Evolutionary conservation across 2,113 vertebrate species (phyloP).

Genomic region (Acrocephalus arundinaceus): DNA sequence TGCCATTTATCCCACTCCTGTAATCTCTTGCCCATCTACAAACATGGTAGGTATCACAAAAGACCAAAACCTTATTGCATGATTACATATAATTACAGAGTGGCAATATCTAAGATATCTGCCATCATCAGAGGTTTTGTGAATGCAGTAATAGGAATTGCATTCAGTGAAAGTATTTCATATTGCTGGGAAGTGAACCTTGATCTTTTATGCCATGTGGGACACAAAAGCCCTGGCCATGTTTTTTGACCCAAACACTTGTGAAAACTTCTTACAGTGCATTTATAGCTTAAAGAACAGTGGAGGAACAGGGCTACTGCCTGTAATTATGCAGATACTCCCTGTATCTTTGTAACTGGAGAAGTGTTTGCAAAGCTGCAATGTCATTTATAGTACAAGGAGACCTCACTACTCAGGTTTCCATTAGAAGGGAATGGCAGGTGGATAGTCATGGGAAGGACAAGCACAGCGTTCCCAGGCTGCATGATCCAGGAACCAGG

Average conservation of each 20-base stretch:
- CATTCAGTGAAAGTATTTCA: background rate
- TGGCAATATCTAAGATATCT: background rate
- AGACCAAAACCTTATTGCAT: background rate
- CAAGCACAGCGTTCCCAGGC: background rate
- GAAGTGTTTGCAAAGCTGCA: background rate
- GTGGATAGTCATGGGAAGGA: background rate
- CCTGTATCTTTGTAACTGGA: background rate
- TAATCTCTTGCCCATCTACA: background rate
- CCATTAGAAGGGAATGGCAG: background rate
- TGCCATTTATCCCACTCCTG: background rate
- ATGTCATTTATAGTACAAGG: background rate
- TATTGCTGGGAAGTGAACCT: background rate
- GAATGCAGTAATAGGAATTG: background rate
- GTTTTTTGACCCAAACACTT: background rate
- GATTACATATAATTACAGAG: background rate
- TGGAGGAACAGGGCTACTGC: background rate
- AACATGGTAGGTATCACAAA: background rate
- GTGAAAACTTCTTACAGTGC: background rate
- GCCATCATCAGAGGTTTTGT: background rate
- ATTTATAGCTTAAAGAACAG: background rate
- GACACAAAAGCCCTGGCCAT: background rate
- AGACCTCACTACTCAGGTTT: background rate
- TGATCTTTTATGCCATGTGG: background rate
- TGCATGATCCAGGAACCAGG: background rate
- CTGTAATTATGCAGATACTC: background rate